These are phyloP conservation scores for Metopia argyrocephala DNA, from an alignment of 2,888 invertebrate genomes.

Conservation along the genomic window DNA sequence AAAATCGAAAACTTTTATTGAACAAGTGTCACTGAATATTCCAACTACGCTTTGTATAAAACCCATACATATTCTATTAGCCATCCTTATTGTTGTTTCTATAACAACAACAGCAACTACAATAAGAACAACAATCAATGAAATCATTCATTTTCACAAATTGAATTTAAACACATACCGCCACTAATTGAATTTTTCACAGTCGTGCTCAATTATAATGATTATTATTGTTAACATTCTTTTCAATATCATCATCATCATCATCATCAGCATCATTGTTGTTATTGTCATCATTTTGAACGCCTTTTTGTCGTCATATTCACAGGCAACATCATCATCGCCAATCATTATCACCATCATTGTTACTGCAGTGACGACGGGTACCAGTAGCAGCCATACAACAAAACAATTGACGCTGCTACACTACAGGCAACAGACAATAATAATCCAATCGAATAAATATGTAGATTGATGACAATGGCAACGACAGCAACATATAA, in stretches of 20 bases:
- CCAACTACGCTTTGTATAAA: too few relatives aligned
- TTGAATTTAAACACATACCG: conserved; percentile 73
- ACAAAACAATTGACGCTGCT: neutral
- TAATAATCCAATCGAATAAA: conserved; percentile 49
- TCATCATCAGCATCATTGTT: neutral
- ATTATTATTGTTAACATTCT: conserved; percentile 72
- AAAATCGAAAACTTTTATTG: too few relatives aligned
- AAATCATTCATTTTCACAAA: conserved; percentile 70
- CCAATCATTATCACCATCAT: neutral
- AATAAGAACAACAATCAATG: conserved; percentile 68
- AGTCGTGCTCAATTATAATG: conserved; percentile 73
- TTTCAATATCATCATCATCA: conserved; percentile 62
- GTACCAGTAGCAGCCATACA: neutral
- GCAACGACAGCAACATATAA: neutral
- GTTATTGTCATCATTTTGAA: neutral
- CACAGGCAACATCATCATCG: neutral
- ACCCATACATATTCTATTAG: too few relatives aligned
- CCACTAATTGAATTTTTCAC: conserved; percentile 75
- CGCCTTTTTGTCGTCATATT: neutral
- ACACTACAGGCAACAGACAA: conserved; percentile 40
- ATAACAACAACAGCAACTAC: neutral
- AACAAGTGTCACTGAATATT: too few relatives aligned
- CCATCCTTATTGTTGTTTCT: too few relatives aligned
- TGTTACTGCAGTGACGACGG: too few relatives aligned
- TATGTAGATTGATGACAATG: conserved; percentile 47